phyloP scores from a whole-genome alignment of 2,113 vertebrate species.

The Elephas maximus region DNA sequence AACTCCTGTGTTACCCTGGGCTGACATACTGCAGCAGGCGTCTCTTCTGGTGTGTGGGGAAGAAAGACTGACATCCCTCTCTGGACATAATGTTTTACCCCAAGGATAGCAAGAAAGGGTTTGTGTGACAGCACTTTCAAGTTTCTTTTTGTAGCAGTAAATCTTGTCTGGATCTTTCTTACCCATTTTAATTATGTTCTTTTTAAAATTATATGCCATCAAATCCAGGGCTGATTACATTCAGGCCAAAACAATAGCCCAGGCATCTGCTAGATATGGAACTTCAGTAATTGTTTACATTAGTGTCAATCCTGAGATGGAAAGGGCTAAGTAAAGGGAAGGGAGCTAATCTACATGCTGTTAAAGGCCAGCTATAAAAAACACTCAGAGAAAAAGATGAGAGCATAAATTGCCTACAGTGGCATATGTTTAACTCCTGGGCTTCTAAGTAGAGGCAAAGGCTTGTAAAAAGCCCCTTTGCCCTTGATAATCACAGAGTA shows the following conservation, averaged over 20 bases:
- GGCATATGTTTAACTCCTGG: conserved; percentile 49
- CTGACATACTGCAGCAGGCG: background rate
- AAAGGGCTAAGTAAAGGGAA: conserved; percentile 28
- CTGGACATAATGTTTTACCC: background rate
- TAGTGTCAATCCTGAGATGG: conserved; percentile 32
- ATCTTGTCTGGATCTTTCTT: conserved; percentile 78
- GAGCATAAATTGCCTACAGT: background rate
- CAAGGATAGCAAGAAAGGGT: conserved; percentile 44
- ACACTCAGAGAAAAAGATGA: conserved; percentile 43
- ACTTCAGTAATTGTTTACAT: conserved; percentile 29
- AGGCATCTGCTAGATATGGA: conserved; percentile 17
- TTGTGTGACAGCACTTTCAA: conserved; percentile 73
- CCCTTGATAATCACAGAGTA: conserved; percentile 43
- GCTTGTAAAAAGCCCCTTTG: conserved; percentile 11
- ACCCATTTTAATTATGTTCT: conserved; percentile 78
- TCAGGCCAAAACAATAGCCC: conserved; percentile 72
- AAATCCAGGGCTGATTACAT: conserved; percentile 69
- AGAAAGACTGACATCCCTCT: background rate
- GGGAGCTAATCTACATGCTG: conserved; percentile 46
- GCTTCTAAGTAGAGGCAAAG: conserved; percentile 14
- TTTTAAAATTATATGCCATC: conserved; percentile 68
- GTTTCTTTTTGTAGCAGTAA: conserved; percentile 71
- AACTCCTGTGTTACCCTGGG: too few species aligned
- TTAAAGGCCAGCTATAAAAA: conserved; percentile 69
- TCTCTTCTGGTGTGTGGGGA: background rate